A percentile compares a stretch with the other conserved stretches of the same genome.
Evolutionary conservation across 2,113 vertebrate genomes (phyloP).

Genomic region (Macrotus californicus): DNA sequence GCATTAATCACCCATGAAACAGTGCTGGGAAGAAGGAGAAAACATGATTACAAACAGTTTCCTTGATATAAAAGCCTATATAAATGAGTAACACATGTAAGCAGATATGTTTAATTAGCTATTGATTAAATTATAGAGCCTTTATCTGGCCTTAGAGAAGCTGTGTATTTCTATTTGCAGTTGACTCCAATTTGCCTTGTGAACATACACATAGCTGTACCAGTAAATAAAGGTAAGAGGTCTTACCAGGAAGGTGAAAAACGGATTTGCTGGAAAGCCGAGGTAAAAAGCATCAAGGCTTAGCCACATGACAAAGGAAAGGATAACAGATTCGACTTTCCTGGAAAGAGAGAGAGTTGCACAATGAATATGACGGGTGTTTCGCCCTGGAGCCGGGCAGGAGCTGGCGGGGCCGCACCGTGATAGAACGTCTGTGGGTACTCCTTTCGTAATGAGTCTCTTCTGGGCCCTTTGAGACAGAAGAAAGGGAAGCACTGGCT

Average conservation of each 20-base stretch:
- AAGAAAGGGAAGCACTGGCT: not conserved
- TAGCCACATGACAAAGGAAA: slow-evolving; percentile 36
- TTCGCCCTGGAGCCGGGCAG: not conserved
- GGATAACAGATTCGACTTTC: slow-evolving; percentile 11
- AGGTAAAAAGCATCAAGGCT: slow-evolving; percentile 48
- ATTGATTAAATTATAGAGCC: slow-evolving; percentile 39
- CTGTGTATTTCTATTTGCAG: not conserved
- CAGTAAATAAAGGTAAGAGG: slow-evolving; percentile 36
- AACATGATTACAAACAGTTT: not conserved
- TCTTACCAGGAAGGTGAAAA: slow-evolving; percentile 46
- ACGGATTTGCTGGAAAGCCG: slow-evolving; percentile 24
- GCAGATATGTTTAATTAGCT: slow-evolving; percentile 40
- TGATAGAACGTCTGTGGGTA: slow-evolving; percentile 12
- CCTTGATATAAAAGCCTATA: slow-evolving; percentile 2
- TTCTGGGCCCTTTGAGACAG: not conserved
- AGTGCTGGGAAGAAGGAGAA: not conserved
- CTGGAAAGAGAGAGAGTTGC: slow-evolving; percentile 9
- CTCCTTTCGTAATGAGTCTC: not conserved
- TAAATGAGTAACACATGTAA: slow-evolving; percentile 8
- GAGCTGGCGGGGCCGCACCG: not conserved
- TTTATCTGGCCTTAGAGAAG: slow-evolving; percentile 28
- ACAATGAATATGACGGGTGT: not conserved
- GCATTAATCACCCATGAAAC: not conserved
- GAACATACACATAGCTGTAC: not conserved
- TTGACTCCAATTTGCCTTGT: slow-evolving; percentile 9